Evolutionary conservation across 2,113 vertebrate genomes (phyloP).

Genomic region (Calidris pygmaea): DNA sequence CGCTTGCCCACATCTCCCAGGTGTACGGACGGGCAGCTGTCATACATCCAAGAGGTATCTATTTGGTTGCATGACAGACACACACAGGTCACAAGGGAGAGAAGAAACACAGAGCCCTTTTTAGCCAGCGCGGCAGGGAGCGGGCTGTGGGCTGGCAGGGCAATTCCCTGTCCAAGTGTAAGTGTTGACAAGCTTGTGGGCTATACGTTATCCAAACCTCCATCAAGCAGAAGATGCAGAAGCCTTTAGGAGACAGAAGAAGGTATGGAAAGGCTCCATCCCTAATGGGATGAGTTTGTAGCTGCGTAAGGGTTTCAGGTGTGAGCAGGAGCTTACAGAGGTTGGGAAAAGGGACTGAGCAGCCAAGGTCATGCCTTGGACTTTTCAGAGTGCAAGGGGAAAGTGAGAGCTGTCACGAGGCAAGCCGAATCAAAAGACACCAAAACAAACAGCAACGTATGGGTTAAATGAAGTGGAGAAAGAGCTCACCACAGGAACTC

Average conservation of each 20-base stretch:
- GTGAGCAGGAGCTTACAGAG: neutral
- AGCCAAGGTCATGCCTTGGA: neutral
- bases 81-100: neutral
- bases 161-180: neutral
- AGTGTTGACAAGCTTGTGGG: neutral
- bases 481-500: neutral
- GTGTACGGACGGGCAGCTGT: neutral
- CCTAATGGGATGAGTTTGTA: neutral
- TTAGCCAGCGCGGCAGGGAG: neutral
- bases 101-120: neutral
- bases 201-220: neutral
- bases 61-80: neutral
- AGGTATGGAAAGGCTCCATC: neutral
- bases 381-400: neutral
- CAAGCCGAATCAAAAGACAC: neutral
- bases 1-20: neutral
- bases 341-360: neutral
- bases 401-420: neutral
- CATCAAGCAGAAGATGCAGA: neutral
- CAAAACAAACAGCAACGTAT: neutral
- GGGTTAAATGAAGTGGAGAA: slow-evolving; percentile 14
- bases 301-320: neutral
- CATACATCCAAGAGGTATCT: neutral
- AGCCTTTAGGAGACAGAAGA: neutral
- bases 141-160: neutral